Conservation (phyloP, 53 echinoderm and acorn worm species). For the Arbacia lixula region DNA sequence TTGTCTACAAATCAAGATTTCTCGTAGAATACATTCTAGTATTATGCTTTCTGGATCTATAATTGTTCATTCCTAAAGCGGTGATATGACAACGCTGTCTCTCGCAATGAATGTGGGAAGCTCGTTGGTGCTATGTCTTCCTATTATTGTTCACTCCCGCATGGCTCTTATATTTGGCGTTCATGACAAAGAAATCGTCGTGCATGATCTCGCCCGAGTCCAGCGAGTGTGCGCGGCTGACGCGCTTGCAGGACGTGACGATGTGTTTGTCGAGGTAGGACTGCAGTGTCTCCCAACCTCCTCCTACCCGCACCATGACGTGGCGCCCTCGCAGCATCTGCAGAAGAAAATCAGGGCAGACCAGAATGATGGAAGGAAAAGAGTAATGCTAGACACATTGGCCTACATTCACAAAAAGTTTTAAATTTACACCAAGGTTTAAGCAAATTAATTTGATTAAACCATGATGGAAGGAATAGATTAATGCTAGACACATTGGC, state of each 20-base stretch:
- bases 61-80: too few species aligned
- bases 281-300: constrained; percentile 97
- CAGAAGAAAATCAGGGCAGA: neutral
- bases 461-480: too few species aligned
- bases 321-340: constrained; percentile 95
- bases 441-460: too few species aligned
- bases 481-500: too few species aligned
- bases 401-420: too few species aligned
- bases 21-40: too few species aligned
- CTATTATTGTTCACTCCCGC: constrained; percentile 30
- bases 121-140: constrained; percentile 18
- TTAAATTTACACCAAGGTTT: too few species aligned
- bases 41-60: too few species aligned
- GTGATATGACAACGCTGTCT: too few species aligned
- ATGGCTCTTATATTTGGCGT: constrained; percentile 85
- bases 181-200: constrained; percentile 86
- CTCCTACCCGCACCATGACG: constrained; percentile 97
- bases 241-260: constrained; percentile 64
- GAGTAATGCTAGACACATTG: too few species aligned
- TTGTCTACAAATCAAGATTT: too few species aligned
- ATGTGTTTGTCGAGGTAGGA: constrained; percentile 83
- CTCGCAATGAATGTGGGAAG: too few species aligned
- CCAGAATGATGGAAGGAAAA: neutral
- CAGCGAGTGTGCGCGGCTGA: constrained; percentile 64
- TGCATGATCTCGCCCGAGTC: constrained; percentile 71